These are phyloP conservation scores for Crocodylus rhombifer DNA, from an alignment of 2,797 vertebrate species.

Conservation along the genomic window DNA sequence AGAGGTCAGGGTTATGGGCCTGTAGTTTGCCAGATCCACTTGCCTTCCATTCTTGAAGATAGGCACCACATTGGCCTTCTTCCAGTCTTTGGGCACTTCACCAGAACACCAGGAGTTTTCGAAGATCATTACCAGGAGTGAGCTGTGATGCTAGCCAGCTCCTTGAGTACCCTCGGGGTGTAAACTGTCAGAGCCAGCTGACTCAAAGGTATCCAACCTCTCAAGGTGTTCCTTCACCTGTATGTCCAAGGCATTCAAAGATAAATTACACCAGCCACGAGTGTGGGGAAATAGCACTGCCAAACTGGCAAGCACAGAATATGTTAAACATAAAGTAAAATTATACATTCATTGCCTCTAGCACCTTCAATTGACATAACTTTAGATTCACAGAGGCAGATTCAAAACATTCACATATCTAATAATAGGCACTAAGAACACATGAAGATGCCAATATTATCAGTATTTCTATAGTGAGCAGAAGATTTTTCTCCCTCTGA, in stretches of 20 bases:
- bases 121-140: no score
- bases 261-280: not conserved
- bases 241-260: not conserved
- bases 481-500: not conserved
- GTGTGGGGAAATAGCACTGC: not conserved
- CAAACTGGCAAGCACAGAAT: not conserved
- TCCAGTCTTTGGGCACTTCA: no score
- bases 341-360: no score
- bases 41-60: no score
- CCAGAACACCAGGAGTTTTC: no score
- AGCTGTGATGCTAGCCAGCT: no score
- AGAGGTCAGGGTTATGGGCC: no score
- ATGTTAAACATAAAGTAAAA: not conserved
- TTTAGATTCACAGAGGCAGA: fast-evolving
- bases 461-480: not conserved
- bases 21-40: no score
- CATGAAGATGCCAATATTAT: not conserved
- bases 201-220: not conserved
- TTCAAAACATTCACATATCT: not conserved
- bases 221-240: not conserved
- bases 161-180: no score
- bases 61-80: no score
- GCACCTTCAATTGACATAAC: not conserved
- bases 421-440: not conserved
- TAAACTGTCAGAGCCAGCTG: no score